Base-by-base conservation (phyloP, 2,888 invertebrate species). In the Spodoptera picta region DNA sequence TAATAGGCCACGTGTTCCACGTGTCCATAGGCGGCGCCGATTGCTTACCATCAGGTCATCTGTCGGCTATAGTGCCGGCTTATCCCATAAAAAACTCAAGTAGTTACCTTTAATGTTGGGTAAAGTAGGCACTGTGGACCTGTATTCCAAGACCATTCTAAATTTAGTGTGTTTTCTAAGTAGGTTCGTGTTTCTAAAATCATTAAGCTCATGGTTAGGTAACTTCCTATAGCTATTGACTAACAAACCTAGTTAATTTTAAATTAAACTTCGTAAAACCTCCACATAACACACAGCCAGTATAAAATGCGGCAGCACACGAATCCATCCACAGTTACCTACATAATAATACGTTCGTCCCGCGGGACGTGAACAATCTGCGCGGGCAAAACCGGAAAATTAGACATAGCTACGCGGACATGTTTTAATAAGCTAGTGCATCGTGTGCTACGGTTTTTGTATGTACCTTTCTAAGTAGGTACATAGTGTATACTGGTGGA, bases 361-460 rank as follows among this genome's bases (percentile, higher is more conserved):
- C 91, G 67, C 75, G 89, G 86, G 83, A 56, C 47, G 74, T 27
- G 80, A 70, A 88, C 92, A 92, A 92, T 93, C 90, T 92, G 80
- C 87, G 91, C 90, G 92, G 83, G 90, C 92, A 80, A 86, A 86
- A 90, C 92, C 93, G 93, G 92, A 93, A 93, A 93, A 93, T 93
- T 93, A 92, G 85, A 92, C 92, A 90, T 88, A 88, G 90, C 88
- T 80, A 83, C 73, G 69, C 81, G 71, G 78, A 80, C 83, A 81
- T 79, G 82, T 77, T 82, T 83, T 87, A 88, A 89, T 89, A 89
- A 88, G 86, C 82, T 82, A 69, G 60, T 80, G 78, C 82, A 79
- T 73, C 56, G 69, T 61, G 53, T 59, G 23, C 45, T 53, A 54
- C 49, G 49, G 76, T 69, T 72, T 78, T 77, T 80, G 75, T 73